These are phyloP conservation scores for Dromius quadrimaculatus DNA, from an alignment of 2,888 invertebrate genomes.

Conservation along the genomic window DNA sequence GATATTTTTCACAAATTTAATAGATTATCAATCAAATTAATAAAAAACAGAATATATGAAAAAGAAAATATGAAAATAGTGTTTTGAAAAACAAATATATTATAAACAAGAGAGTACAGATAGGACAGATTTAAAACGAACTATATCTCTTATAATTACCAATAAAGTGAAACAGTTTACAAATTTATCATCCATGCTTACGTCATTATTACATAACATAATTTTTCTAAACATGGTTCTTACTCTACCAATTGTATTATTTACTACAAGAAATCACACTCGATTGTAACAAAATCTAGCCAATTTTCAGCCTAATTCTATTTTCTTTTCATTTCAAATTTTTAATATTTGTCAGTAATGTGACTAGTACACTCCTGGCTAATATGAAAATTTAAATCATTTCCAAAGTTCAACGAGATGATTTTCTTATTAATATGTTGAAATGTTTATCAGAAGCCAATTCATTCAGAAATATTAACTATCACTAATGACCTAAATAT, in stretches of 20 bases:
- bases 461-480: too few species aligned
- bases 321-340: too few species aligned
- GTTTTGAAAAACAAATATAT: slow-evolving; percentile 33
- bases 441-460: too few species aligned
- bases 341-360: too few species aligned
- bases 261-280: slow-evolving; percentile 9
- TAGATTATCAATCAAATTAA: slow-evolving; percentile 28
- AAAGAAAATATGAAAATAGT: slow-evolving; percentile 18
- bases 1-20: slow-evolving; percentile 15
- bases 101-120: slow-evolving; percentile 33
- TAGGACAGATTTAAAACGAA: slow-evolving; percentile 25
- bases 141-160: slow-evolving; percentile 16
- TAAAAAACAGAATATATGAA: too few species aligned
- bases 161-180: slow-evolving; percentile 29
- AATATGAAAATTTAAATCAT: too few species aligned
- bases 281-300: slow-evolving; percentile 6
- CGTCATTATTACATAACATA: slow-evolving; percentile 30
- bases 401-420: too few species aligned
- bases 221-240: slow-evolving; percentile 16
- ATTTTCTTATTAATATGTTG: too few species aligned
- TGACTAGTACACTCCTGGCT: too few species aligned
- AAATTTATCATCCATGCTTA: slow-evolving; percentile 28
- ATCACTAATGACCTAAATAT: too few species aligned
- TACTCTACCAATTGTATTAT: slow-evolving; percentile 25
- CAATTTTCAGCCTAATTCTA: too few species aligned